Base-by-base conservation (phyloP, 2,888 invertebrate species). In the Ferdinandea cuprea region DNA sequence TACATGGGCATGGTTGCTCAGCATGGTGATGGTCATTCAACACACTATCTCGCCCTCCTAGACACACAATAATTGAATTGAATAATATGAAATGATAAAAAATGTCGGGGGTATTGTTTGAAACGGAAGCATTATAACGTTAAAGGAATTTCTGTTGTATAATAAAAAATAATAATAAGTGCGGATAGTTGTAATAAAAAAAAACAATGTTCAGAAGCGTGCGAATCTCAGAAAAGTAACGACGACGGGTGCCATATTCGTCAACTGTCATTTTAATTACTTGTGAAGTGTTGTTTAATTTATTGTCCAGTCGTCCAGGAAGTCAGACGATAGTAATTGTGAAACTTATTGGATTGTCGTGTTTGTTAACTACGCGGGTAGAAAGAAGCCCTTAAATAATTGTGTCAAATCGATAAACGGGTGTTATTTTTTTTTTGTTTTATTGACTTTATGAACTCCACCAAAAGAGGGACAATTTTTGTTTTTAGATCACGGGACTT, bases 181-280 rank as follows among this genome's bases (percentile, higher is more conserved):
- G 25, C 5, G 25, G 25, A 25, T 25, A 25, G 25, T 25, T 25
- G 25, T 25, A 25, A 25, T 25, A 25, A 25, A 25, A 25, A 25
- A 25, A 25, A 25, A n/a, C n/a, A 25, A 25, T 25, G 5, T 25
- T 25, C 5, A 25, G 25, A 25, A 25, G 25, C 5, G 25, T 25
- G 25, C 25, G 25, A 2, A 25, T 25, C 25, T 46, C 11, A 25
- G 46, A 68, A 56, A 44, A 68, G 56, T 46, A 46, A 25, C 44
- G 44, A n/a, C 19, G 54, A 15, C 44, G 68, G 25, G 44, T 68
- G 44, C 21, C 68, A 56, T 56, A 56, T 68, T 35, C 46, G 56
- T 46, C 54, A 68, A 56, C 68, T 56, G 68, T 68, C 56, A 56
- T 17, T 32, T 56, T 68, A 68, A 68, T 68, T 68, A 32, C 68